A percentile compares a stretch with the other conserved stretches of the same genome.
phyloP scores from a whole-genome alignment of 2,888 invertebrate species.

The Caenorhabditis macrosperma region DNA sequence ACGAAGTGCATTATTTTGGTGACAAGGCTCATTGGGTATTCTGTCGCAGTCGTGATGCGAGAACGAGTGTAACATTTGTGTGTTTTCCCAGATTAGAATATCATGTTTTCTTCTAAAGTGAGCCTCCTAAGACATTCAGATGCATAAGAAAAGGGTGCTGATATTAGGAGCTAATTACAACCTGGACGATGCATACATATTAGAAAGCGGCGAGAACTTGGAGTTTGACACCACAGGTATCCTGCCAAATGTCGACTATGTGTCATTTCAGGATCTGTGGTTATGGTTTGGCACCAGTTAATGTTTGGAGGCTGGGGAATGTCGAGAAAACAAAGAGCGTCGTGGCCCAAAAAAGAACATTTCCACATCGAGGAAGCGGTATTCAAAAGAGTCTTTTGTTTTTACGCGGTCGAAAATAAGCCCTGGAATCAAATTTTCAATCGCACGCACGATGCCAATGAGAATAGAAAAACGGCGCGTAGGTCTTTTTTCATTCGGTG shows the following conservation, averaged over 20 bases:
- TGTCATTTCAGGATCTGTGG: background rate
- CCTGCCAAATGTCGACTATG: background rate
- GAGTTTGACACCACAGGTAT: background rate
- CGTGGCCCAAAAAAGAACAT: background rate
- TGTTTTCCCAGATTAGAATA: background rate
- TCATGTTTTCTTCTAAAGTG: too few relatives aligned
- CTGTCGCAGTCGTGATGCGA: background rate
- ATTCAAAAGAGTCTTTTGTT: conserved; percentile 5
- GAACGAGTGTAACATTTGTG: background rate
- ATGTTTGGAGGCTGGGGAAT: background rate
- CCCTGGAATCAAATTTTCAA: conserved; percentile 1
- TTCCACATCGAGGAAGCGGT: background rate
- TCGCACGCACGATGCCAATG: background rate
- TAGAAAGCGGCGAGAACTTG: background rate
- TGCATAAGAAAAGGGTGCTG: background rate
- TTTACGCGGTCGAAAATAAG: conserved; percentile 1
- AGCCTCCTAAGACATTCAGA: background rate
- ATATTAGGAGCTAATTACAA: background rate
- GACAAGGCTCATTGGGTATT: conserved; percentile 11
- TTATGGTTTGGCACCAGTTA: background rate
- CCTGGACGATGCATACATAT: background rate
- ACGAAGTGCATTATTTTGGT: conserved; percentile 19
- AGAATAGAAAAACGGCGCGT: background rate
- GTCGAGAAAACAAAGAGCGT: background rate
- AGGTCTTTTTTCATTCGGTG: conserved; percentile 4